A percentile compares a stretch with the other conserved stretches of the same genome.
Evolutionary conservation across 2,113 vertebrate species (phyloP).

Genomic region (Bufo bufo): DNA sequence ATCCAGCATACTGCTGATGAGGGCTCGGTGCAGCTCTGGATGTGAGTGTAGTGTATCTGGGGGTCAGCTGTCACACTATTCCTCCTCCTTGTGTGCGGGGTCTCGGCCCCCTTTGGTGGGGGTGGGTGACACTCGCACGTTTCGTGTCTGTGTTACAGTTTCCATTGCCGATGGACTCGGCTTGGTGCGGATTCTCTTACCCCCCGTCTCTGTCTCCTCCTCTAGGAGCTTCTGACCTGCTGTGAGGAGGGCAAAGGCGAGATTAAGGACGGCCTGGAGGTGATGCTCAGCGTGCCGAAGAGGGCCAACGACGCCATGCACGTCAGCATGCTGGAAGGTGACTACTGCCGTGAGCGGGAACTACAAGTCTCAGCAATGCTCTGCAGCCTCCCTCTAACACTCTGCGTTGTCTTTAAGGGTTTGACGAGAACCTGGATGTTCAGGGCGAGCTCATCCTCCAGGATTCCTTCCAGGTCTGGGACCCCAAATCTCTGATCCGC

Average conservation of each 20-base stretch:
- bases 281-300: slow-evolving; percentile 97
- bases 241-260: slow-evolving; percentile 98
- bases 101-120: too few relatives aligned
- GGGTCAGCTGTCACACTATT: neutral
- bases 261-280: slow-evolving; percentile 95
- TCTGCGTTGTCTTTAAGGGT: slow-evolving; percentile 74
- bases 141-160: neutral
- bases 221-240: slow-evolving; percentile 93
- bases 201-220: slow-evolving; percentile 43
- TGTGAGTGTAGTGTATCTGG: neutral
- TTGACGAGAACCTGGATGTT: slow-evolving; percentile 95
- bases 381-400: neutral
- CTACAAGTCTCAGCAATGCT: neutral
- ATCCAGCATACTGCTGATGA: neutral
- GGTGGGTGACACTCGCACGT: too few relatives aligned
- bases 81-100: too few relatives aligned
- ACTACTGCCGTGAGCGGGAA: neutral
- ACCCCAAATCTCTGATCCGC: slow-evolving; percentile 95
- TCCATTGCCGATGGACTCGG: neutral
- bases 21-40: neutral
- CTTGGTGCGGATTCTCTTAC: neutral
- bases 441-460: slow-evolving; percentile 97
- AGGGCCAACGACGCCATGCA: slow-evolving; percentile 98
- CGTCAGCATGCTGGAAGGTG: slow-evolving; percentile 98
- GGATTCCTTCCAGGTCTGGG: slow-evolving; percentile 99